Evolutionary conservation across 2,888 invertebrate genomes (phyloP), one percentile per base, ranked within the genome.

Genomic region (Eupithecia vulgata): DNA sequence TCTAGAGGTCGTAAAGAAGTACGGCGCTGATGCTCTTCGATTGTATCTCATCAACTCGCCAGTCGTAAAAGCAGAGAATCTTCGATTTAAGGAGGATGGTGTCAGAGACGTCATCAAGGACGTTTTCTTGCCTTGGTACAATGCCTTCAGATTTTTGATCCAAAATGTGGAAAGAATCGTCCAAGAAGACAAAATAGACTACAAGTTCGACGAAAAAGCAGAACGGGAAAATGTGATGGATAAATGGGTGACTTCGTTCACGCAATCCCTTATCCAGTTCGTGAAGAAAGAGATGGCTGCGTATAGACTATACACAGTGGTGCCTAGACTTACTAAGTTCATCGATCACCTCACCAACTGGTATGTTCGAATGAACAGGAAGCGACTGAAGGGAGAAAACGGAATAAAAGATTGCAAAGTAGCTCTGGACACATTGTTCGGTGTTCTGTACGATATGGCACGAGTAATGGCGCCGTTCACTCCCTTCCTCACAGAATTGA

Each of bases 261-360:
- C 99, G 0, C 99, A 99, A 91, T 98, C 98, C 0, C 94, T 99
- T 13, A 95, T 99, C 67, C 95, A 96, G 78, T 99, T 97, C 93
- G 96, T 99, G 12, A 96, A 97, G 68, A 95, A 96, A 81, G 99
- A 99, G 94, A 99, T 99, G 99, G 96, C 96, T 82, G 97, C 97
- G 1, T 99, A 99, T 88, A 96, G 97, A 71, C 94, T 99, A 70
- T 99, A 99, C 87, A 99, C 99, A 0, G 99, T 99, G 13, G 97
- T 99, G 13, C 99, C 99, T 0, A 95, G 97, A 71, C 94, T 99
- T 61, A 97, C 99, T 0, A 98, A 99, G 88, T 99, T 98, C 90
- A 98, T 99, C 80, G 99, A 99, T 86, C 98, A 99, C 87, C 95
- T 99, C 5, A 99, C 99, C 40, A 99, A 99, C 90, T 99, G 99